These are phyloP conservation scores for Asobara japonica DNA, from an alignment of 1,140 invertebrate genomes.

Conservation along the genomic window DNA sequence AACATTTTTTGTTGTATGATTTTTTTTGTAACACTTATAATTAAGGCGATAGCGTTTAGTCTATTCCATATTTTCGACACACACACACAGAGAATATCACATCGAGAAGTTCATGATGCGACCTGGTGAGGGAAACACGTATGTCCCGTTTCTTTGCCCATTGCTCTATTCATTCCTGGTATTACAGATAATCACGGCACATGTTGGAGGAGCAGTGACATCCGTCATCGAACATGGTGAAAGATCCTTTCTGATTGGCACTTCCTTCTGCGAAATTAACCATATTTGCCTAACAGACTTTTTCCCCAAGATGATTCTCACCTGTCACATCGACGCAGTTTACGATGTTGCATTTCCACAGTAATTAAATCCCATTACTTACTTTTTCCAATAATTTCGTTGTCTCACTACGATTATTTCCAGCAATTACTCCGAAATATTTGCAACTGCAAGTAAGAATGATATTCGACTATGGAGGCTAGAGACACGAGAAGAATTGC, in stretches of 20 bases:
- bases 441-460: constrained; percentile 85
- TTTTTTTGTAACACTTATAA: no score
- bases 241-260: constrained; percentile 76
- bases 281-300: constrained; percentile 78
- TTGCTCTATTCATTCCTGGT: constrained; percentile 5
- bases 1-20: no score
- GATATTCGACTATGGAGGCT: constrained; percentile 88
- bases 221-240: constrained; percentile 71
- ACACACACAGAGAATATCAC: no score
- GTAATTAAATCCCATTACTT: constrained; percentile 73
- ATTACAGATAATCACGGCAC: constrained; percentile 65
- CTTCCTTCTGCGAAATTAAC: constrained; percentile 84
- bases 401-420: constrained; percentile 22
- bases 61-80: no score
- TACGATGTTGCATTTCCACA: constrained; percentile 85
- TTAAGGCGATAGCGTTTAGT: no score
- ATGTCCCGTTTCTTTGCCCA: neutral
- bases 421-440: constrained; percentile 82
- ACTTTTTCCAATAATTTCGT: no score
- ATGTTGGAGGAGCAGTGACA: constrained; percentile 73
- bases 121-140: no score
- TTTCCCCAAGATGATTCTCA: constrained; percentile 75
- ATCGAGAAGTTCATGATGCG: no score
- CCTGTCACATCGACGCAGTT: constrained; percentile 83
- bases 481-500: constrained; percentile 78